Conservation (phyloP, 2,797 vertebrate genomes). For the Amphiprion clarkii region DNA sequence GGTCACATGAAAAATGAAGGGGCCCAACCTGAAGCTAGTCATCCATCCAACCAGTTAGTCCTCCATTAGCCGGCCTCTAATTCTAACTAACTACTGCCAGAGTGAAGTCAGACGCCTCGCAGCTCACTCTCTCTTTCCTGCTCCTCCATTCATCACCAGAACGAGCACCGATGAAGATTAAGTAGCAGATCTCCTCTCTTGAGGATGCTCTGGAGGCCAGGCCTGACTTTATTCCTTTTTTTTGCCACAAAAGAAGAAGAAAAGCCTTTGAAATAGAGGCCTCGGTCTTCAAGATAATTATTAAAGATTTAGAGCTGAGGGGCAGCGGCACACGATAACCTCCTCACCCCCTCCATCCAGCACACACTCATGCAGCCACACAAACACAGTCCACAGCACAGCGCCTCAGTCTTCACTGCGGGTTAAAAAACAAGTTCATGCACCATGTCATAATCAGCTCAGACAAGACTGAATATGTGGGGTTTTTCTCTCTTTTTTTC, state of each 20-base stretch:
- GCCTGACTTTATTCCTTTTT: slow-evolving; percentile 24
- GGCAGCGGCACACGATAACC: slow-evolving; percentile 61
- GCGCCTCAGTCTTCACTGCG: slow-evolving; percentile 71
- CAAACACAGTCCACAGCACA: slow-evolving; percentile 47
- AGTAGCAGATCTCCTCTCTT: slow-evolving; percentile 56
- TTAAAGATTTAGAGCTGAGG: slow-evolving; percentile 72
- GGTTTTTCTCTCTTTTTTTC: slow-evolving; percentile 50
- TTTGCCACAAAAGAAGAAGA: slow-evolving; percentile 33
- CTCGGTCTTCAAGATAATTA: slow-evolving; percentile 72
- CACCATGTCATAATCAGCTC: slow-evolving; percentile 73
- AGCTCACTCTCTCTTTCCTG: slow-evolving; percentile 50
- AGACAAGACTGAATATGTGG: slow-evolving; percentile 73
- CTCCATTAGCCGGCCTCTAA: slow-evolving; percentile 25
- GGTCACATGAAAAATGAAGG: too few relatives aligned
- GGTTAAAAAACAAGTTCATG: slow-evolving; percentile 82
- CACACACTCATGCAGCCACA: slow-evolving; percentile 10
- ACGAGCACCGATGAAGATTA: slow-evolving; percentile 72
- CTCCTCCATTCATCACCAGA: slow-evolving; percentile 69
- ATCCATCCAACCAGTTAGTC: slow-evolving; percentile 37
- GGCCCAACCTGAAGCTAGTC: background rate
- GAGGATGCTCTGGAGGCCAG: slow-evolving; percentile 54
- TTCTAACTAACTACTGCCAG: slow-evolving; percentile 39
- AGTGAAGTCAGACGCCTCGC: slow-evolving; percentile 47
- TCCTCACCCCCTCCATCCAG: slow-evolving; percentile 47
- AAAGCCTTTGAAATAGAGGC: slow-evolving; percentile 68